These are phyloP conservation scores for Chloroceryle inda DNA, from an alignment of 2,797 vertebrate species.

Conservation along the genomic window DNA sequence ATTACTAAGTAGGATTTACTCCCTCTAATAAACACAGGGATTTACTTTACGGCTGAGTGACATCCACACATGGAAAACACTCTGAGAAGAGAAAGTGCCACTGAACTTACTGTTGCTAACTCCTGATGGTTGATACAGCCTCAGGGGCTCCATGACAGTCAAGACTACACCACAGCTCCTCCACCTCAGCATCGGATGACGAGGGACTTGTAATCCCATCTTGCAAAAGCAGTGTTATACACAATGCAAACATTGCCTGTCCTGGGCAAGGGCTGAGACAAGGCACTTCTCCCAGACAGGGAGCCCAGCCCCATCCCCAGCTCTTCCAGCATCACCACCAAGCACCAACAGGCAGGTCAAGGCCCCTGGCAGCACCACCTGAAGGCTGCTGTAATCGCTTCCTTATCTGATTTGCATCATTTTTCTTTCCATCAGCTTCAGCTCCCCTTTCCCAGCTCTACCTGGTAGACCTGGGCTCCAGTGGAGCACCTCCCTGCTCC, in stretches of 20 bases:
- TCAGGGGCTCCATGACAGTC: not conserved
- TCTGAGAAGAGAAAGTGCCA: not conserved
- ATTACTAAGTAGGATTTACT: conserved; percentile 21
- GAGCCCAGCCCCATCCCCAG: not conserved
- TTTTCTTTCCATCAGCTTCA: not conserved
- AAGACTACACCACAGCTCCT: not conserved
- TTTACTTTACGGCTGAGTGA: not conserved
- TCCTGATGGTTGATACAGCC: not conserved
- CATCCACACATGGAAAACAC: not conserved
- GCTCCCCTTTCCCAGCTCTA: not conserved
- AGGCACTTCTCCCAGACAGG: not conserved
- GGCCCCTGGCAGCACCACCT: not conserved
- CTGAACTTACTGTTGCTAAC: rapidly evolving
- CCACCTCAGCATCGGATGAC: not conserved
- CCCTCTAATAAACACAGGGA: conserved; percentile 5
- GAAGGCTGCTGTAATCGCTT: not conserved
- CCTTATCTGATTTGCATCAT: not conserved
- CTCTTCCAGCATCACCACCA: not conserved
- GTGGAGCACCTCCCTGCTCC: not conserved
- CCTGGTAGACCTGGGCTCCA: not conserved
- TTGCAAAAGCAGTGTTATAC: not conserved
- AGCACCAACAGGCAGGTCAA: not conserved
- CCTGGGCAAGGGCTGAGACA: not conserved
- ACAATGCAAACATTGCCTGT: rapidly evolving
- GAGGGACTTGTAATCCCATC: not conserved